A percentile compares a stretch with the other conserved stretches of the same genome.
phyloP scores from a whole-genome alignment of 2,888 invertebrate genomes.

The Mechanitis messenoides region DNA sequence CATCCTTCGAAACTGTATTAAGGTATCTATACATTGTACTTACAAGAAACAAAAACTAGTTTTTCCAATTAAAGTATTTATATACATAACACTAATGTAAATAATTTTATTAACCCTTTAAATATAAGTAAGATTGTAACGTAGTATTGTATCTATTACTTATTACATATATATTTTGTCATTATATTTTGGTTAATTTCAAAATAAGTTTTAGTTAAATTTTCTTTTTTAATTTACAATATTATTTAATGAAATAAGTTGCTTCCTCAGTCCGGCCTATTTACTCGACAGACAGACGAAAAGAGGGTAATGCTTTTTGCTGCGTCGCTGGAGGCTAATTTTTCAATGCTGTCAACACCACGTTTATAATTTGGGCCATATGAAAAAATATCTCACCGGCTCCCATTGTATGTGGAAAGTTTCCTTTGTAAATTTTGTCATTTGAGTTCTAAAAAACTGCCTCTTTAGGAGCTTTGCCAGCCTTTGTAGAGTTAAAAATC shows the following conservation, averaged over 20 bases:
- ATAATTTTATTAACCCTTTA: no score
- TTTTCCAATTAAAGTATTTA: no score
- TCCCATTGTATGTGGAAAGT: conserved; percentile 20
- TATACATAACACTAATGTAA: no score
- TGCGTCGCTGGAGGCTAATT: conserved; percentile 23
- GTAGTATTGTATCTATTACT: no score
- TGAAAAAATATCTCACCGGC: conserved; percentile 21
- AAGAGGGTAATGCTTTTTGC: conserved; percentile 24
- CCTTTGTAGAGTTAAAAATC: conserved; percentile 14
- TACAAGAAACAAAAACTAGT: no score
- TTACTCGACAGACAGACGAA: conserved; percentile 13
- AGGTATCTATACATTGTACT: no score
- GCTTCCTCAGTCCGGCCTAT: conserved; percentile 5
- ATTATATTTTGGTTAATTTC: no score
- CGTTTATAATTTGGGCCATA: conserved; percentile 26
- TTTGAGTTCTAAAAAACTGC: conserved; percentile 22
- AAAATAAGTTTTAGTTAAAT: no score
- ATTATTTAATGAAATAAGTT: background rate
- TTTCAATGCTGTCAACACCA: conserved; percentile 31
- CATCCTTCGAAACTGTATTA: conserved; percentile 10
- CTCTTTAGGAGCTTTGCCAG: conserved; percentile 26
- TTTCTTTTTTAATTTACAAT: background rate
- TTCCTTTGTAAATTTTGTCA: conserved; percentile 26
- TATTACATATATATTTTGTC: no score
- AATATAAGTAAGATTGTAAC: no score